Base-by-base conservation (phyloP, 1,140 invertebrate species). In the Heliconius nattereri region DNA sequence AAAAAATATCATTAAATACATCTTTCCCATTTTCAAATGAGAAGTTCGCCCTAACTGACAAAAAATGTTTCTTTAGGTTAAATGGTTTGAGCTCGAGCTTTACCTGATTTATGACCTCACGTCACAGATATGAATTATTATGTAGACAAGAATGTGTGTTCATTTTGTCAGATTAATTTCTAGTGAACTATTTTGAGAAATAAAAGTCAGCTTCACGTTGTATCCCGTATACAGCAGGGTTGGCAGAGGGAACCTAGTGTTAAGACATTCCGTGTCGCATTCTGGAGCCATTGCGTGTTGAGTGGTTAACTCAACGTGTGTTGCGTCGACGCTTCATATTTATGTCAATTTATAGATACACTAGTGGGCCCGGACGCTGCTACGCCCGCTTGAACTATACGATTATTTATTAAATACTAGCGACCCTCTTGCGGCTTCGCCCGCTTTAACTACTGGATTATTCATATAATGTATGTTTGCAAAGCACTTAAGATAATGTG, bases 81-180 rank as follows among this genome's bases (percentile, higher is more conserved):
- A 66, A 66, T 66, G 60, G 60, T 29, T 29, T 66, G 60, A 29
- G 13, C 26, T 66, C 23, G 26, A 66, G 60, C 60, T 66, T 66
- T 16, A 66, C 60, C 26, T 66, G 60, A 66, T 66, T 66, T 66
- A 66, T 66, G 60, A 66, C 23, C 26, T 66, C 60, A 29, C 13
- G 26, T 66, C 60, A 66, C 9, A 66, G 1, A 66, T 29, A 66
- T 66, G 60, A 66, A 66, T 29, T 29, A 66, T 66, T 66, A 66
- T n/a, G 60, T 66, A n/a, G 26, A 5, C 60, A 29, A 13, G 26
- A 66, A 16, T 29, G 60, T 66, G 60, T 29, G 8, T 66, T 66
- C 26, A 19, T 45, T 49, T 73, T 60, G 7, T 80, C 78, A 82
- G 72, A 73, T 73, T 66, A 66, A 26, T 66, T 66, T 66, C 26